Conservation (phyloP, 2,113 vertebrate species). For the Mugil cephalus region DNA sequence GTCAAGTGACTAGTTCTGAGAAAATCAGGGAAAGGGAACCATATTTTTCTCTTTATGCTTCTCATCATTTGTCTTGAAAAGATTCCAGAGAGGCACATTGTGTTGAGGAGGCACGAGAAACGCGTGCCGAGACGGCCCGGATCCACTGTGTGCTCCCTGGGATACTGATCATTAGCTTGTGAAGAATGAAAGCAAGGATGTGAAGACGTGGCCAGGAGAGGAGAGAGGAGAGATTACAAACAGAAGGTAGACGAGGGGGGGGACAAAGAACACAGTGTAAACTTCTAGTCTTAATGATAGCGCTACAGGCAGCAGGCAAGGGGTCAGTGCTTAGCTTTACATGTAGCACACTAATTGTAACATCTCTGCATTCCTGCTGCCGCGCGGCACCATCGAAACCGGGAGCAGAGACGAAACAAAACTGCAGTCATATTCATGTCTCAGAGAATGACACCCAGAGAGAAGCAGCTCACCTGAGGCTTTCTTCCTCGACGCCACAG, state of each 20-base stretch:
- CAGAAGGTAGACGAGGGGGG: neutral
- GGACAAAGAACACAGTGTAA: slow-evolving; percentile 13
- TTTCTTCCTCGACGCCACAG: slow-evolving; percentile 25
- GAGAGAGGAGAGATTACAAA: slow-evolving; percentile 28
- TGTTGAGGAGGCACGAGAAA: slow-evolving; percentile 17
- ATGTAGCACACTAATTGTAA: slow-evolving; percentile 58
- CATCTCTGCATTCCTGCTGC: slow-evolving; percentile 30
- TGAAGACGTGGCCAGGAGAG: slow-evolving; percentile 19
- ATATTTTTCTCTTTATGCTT: slow-evolving; percentile 54
- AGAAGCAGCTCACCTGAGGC: slow-evolving; percentile 19
- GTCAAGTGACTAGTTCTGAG: slow-evolving; percentile 61
- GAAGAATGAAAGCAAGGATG: slow-evolving; percentile 60
- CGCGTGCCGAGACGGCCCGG: neutral
- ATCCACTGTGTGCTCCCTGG: slow-evolving; percentile 9
- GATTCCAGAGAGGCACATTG: slow-evolving; percentile 3
- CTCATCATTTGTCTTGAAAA: slow-evolving; percentile 47
- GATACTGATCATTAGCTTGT: slow-evolving; percentile 64
- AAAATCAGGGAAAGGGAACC: slow-evolving; percentile 47
- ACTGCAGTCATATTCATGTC: slow-evolving; percentile 12
- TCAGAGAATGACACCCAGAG: slow-evolving; percentile 2
- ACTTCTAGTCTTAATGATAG: slow-evolving; percentile 50
- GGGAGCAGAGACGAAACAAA: slow-evolving; percentile 23
- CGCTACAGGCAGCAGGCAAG: slow-evolving; percentile 38
- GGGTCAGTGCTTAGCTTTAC: slow-evolving; percentile 44
- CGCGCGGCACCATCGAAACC: slow-evolving; percentile 10